Conservation (phyloP, 2,797 vertebrate genomes). For the Poecile montanus region DNA sequence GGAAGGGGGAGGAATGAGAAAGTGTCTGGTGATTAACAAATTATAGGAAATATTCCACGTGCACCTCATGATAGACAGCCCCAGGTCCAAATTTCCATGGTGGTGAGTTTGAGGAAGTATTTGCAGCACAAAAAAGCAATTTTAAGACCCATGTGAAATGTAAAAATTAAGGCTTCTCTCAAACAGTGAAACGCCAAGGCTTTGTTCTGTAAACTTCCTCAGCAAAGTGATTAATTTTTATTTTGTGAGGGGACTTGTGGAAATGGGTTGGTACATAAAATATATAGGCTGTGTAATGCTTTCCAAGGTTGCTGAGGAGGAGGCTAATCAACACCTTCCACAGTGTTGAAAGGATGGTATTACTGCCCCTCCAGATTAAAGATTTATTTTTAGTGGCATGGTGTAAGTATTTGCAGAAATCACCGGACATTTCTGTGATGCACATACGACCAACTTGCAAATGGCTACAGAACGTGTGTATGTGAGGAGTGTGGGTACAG, state of each 20-base stretch:
- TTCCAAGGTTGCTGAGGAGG: neutral
- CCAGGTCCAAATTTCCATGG: neutral
- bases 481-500: neutral
- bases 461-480: neutral
- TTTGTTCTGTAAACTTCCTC: neutral
- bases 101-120: neutral
- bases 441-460: neutral
- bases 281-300: neutral
- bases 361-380: neutral
- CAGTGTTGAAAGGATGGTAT: neutral
- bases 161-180: neutral
- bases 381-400: neutral
- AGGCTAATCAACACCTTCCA: neutral
- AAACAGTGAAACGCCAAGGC: neutral
- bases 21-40: constrained; percentile 1
- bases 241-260: neutral
- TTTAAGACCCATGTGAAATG: neutral
- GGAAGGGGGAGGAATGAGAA: constrained; percentile 47
- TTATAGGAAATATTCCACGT: neutral
- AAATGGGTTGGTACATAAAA: neutral
- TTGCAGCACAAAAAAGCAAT: neutral
- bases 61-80: neutral
- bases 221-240: neutral
- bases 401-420: constrained; percentile 21
- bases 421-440: neutral